Evolutionary conservation across 2,113 vertebrate genomes (phyloP).

Genomic region (Hoplias malabaricus): DNA sequence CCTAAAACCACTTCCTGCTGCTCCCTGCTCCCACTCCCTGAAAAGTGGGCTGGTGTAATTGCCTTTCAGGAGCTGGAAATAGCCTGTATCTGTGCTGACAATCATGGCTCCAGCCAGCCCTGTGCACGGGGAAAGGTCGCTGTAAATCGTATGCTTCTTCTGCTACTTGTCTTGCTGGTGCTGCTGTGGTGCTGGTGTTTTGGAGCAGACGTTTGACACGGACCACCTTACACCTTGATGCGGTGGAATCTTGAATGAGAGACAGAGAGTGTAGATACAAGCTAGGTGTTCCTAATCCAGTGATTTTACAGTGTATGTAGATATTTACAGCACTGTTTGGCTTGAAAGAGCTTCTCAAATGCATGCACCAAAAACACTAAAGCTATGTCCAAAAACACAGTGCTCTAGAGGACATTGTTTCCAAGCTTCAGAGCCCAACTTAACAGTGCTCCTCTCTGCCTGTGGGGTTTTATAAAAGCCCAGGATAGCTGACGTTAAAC

Average conservation of each 20-base stretch:
- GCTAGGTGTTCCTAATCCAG: no score
- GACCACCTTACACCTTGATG: background rate
- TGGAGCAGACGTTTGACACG: background rate
- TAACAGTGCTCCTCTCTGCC: no score
- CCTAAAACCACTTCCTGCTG: slow-evolving; percentile 39
- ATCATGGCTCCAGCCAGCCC: slow-evolving; percentile 21
- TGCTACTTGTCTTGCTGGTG: background rate
- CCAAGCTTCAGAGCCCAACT: no score
- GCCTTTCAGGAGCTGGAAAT: slow-evolving; percentile 47
- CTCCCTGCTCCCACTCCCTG: slow-evolving; percentile 16
- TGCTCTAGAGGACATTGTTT: no score
- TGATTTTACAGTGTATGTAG: no score
- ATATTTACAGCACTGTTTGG: no score
- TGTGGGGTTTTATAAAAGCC: no score
- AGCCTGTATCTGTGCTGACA: slow-evolving; percentile 42
- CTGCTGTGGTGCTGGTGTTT: background rate
- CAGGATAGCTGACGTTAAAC: background rate
- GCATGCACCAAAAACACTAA: no score
- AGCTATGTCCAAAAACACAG: no score
- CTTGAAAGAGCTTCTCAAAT: no score
- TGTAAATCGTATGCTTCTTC: slow-evolving; percentile 39
- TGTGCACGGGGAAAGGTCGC: slow-evolving; percentile 33
- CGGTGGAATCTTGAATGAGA: background rate
- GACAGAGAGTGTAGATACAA: no score
- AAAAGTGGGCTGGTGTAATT: slow-evolving; percentile 44